Evolutionary conservation across 2,888 invertebrate genomes (phyloP).

Genomic region (Dione juno): DNA sequence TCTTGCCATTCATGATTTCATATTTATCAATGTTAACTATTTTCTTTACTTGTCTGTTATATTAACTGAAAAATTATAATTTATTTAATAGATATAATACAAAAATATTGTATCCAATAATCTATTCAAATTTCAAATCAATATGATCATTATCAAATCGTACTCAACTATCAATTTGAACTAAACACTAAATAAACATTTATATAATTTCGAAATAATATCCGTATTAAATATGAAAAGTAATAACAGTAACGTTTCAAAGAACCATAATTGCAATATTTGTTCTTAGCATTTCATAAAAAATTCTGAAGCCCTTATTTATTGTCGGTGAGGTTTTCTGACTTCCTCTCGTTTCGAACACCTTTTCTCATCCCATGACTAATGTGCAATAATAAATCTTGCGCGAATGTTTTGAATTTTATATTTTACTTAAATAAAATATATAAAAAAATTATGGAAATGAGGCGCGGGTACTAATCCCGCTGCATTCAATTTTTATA

Average conservation of each 20-base stretch:
- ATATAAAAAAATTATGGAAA: too few species aligned
- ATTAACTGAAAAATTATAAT: too few species aligned
- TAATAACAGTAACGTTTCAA: neutral
- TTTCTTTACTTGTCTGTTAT: too few species aligned
- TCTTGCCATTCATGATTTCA: too few species aligned
- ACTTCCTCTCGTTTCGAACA: neutral
- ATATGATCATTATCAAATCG: too few species aligned
- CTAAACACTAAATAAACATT: too few species aligned
- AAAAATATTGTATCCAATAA: neutral
- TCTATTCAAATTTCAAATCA: neutral
- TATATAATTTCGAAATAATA: neutral
- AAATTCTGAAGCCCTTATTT: neutral
- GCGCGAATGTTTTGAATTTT: neutral
- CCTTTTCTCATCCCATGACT: neutral
- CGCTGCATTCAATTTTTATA: too few species aligned
- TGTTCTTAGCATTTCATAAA: neutral
- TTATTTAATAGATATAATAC: neutral
- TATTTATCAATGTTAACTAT: too few species aligned
- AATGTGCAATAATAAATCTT: neutral
- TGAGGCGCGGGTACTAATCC: too few species aligned
- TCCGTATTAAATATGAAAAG: neutral
- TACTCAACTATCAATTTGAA: too few species aligned
- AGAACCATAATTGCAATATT: slow-evolving; percentile 7
- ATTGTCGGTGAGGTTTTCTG: neutral
- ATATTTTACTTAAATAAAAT: neutral